Percentiles rank a stretch among this genome's conserved stretches.
Conservation (phyloP, 1,140 invertebrate genomes). For the Eubasilissa regina region DNA sequence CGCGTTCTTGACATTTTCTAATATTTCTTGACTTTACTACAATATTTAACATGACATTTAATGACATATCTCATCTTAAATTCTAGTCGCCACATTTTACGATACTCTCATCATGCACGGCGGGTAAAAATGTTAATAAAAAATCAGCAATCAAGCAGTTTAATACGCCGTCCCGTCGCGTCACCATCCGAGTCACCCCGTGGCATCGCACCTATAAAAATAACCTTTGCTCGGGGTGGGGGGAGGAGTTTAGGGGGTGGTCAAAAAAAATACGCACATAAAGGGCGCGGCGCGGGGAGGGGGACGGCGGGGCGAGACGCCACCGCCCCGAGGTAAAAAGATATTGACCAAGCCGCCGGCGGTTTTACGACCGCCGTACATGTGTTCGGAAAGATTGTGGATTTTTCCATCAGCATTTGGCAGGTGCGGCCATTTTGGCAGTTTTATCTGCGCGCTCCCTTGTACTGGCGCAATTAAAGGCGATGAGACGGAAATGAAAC, state of each 20-base stretch:
- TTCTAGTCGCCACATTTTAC: too few species aligned
- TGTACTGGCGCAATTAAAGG: constrained; percentile 34
- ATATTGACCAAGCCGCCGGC: constrained; percentile 55
- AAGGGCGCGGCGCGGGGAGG: constrained; percentile 40
- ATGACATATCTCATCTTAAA: too few species aligned
- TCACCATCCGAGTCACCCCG: constrained; percentile 28
- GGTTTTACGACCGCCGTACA: constrained; percentile 57
- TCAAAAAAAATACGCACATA: constrained; percentile 51
- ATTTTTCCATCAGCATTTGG: constrained; percentile 36
- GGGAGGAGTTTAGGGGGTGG: constrained; percentile 15
- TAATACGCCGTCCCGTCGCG: constrained; percentile 51
- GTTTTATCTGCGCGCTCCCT: constrained; percentile 19
- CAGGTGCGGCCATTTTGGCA: constrained; percentile 50
- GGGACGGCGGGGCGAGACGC: neutral
- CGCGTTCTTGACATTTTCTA: too few species aligned
- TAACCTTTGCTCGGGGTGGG: constrained; percentile 43
- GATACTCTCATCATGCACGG: too few species aligned
- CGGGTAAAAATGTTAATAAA: constrained; percentile 13
- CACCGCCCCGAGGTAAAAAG: constrained; percentile 57
- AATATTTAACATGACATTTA: too few species aligned
- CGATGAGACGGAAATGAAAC: constrained; percentile 35
- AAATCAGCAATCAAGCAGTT: constrained; percentile 57
- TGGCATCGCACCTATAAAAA: constrained; percentile 60
- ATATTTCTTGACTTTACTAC: too few species aligned
- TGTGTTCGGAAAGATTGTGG: constrained; percentile 48